Conservation (phyloP, 2,797 vertebrate genomes). For the Pseudochaenichthys georgianus region DNA sequence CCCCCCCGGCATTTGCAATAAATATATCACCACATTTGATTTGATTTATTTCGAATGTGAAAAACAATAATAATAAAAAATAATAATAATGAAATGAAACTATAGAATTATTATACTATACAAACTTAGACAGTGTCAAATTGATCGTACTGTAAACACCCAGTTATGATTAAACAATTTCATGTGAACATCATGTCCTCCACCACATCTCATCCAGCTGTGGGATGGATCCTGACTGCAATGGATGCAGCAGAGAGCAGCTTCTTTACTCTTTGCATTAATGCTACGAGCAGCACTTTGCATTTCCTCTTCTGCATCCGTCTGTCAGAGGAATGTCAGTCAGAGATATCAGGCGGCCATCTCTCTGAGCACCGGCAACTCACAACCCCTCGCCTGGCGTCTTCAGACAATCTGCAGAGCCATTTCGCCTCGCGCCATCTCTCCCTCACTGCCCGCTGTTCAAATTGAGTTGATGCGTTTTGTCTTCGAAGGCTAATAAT, state of each 20-base stretch:
- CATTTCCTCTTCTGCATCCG: slow-evolving; percentile 36
- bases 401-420: slow-evolving; percentile 25
- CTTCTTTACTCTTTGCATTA: slow-evolving; percentile 17
- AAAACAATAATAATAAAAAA: no score
- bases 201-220: slow-evolving; percentile 26
- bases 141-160: no score
- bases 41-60: no score
- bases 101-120: no score
- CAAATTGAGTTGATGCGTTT: slow-evolving; percentile 66
- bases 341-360: slow-evolving; percentile 41
- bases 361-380: slow-evolving; percentile 20
- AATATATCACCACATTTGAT: no score
- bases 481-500: slow-evolving; percentile 81
- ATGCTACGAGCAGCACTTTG: slow-evolving; percentile 31
- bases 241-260: slow-evolving; percentile 8
- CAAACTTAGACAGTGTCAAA: no score
- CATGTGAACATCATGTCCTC: no score
- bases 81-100: no score
- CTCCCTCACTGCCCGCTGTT: slow-evolving; percentile 54
- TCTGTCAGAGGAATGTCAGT: slow-evolving; percentile 23
- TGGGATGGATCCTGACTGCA: slow-evolving; percentile 45
- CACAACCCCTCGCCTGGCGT: slow-evolving; percentile 26
- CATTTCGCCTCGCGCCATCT: slow-evolving; percentile 20
- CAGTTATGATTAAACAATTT: no score
- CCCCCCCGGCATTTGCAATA: no score